Evolutionary conservation across 1,140 invertebrate genomes (phyloP), one percentile per base, ranked within the genome.

Genomic region (Rhopalosiphum padi): DNA sequence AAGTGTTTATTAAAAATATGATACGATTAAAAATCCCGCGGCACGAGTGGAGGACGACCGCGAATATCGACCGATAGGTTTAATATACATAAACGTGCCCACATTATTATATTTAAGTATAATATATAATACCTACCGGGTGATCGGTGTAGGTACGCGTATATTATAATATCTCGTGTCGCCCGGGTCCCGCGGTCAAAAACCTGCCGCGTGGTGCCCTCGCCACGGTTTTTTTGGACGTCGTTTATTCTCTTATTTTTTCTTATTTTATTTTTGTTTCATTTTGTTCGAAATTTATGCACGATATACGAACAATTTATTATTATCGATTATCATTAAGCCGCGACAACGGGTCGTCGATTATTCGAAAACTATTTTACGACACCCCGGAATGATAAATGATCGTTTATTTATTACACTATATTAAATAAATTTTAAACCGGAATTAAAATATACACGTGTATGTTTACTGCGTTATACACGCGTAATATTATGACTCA

Each of bases 311-410:
- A 88, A 53, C 87, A 88, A 53, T 51, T 51, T 51, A 88, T 68
- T 68, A 68, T 88, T 88, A 88, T 88, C 87, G 87, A 88, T 88
- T 88, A 88, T 51, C n/a, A 46, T 86, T 86, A 46, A 37, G 35
- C 7, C 87, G n/a, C 46, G 60, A n/a, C 87, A 9, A 37, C 21
- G 15, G 46, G 9, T 88, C 48, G 87, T 88, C 23, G 48, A 88
- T 88, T 53, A 88, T 88, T 88, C 35, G 23, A 88, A 88, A 88
- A 88, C 87, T 37, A 51, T 88, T 88, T 53, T 51, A 88, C 87
- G 46, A 88, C 87, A 51, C 87, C 46, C 43, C 87, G 48, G 87
- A 35, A 88, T 35, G 87, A 51, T 88, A 88, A 86, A 86, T 25
- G 41, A 18, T 86, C 43, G 41, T 88, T 88, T 88, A 88, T 88